These are phyloP conservation scores for Syndactyla subalaris DNA, from an alignment of 2,797 vertebrate genomes.

Conservation along the genomic window DNA sequence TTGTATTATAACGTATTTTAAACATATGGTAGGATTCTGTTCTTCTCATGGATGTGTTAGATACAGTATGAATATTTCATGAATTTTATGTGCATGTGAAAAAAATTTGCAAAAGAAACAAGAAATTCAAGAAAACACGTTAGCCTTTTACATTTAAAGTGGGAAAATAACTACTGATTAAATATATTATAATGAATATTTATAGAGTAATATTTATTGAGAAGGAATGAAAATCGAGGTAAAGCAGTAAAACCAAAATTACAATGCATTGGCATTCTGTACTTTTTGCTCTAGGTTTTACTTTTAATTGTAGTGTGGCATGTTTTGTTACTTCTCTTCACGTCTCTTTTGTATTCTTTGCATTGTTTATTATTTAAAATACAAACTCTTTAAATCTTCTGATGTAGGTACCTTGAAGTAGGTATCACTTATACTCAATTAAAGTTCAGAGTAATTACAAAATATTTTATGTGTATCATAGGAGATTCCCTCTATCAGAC, in stretches of 20 bases:
- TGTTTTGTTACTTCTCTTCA: neutral
- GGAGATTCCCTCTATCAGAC: neutral
- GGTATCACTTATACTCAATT: neutral
- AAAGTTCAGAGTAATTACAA: neutral
- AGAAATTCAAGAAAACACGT: constrained; percentile 10
- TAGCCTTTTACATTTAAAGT: constrained; percentile 20
- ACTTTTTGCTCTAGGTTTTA: neutral
- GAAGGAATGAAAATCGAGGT: neutral
- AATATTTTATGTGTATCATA: neutral
- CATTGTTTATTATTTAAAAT: neutral
- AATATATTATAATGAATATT: constrained; percentile 11
- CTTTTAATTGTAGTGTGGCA: neutral
- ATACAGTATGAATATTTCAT: constrained; percentile 64
- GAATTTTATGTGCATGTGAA: constrained; percentile 37
- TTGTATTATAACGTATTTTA: constrained; percentile 67
- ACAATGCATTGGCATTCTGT: neutral
- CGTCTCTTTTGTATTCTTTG: neutral
- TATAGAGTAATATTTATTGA: neutral
- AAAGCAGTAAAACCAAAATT: neutral
- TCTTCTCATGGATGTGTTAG: constrained; percentile 52
- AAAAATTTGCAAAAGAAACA: neutral
- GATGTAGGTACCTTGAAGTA: neutral
- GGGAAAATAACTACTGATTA: neutral
- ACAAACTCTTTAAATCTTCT: neutral
- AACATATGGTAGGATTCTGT: constrained; percentile 66